These are phyloP conservation scores for Mayetiola destructor DNA, from an alignment of 2,888 invertebrate genomes.

Conservation along the genomic window DNA sequence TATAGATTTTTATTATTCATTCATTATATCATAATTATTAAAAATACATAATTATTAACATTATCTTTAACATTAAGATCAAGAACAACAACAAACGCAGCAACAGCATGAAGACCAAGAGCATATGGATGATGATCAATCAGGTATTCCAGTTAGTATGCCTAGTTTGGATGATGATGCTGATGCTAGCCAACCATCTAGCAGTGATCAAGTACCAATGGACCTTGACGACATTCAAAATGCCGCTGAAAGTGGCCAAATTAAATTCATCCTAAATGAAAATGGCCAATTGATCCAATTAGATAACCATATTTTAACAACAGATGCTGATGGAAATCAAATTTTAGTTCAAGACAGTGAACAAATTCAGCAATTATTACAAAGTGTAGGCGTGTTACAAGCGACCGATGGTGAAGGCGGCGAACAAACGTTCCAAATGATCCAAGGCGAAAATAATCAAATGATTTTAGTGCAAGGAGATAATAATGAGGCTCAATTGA, in stretches of 20 bases:
- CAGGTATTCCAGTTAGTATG: slow-evolving; percentile 32
- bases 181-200: slow-evolving; percentile 24
- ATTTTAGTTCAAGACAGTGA: slow-evolving; percentile 35
- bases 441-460: slow-evolving; percentile 32
- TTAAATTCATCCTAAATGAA: slow-evolving; percentile 36
- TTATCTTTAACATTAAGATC: slow-evolving; percentile 12
- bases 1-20: too few species aligned
- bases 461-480: slow-evolving; percentile 36
- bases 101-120: slow-evolving; percentile 14
- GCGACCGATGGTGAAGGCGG: slow-evolving; percentile 35
- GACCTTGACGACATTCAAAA: slow-evolving; percentile 36
- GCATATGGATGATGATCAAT: slow-evolving; percentile 18
- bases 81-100: slow-evolving; percentile 14
- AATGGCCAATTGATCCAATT: slow-evolving; percentile 34
- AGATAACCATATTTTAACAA: slow-evolving; percentile 34
- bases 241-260: slow-evolving; percentile 34
- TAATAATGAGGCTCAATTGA: slow-evolving; percentile 32
- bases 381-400: slow-evolving; percentile 35
- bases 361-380: slow-evolving; percentile 34
- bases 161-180: slow-evolving; percentile 36
- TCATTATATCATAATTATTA: too few species aligned
- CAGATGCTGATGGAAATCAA: slow-evolving; percentile 36
- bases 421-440: slow-evolving; percentile 36
- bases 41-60: too few species aligned
- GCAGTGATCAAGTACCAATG: slow-evolving; percentile 31